These are phyloP conservation scores for Cheilosia vulpina DNA, from an alignment of 2,888 invertebrate species.

Conservation along the genomic window DNA sequence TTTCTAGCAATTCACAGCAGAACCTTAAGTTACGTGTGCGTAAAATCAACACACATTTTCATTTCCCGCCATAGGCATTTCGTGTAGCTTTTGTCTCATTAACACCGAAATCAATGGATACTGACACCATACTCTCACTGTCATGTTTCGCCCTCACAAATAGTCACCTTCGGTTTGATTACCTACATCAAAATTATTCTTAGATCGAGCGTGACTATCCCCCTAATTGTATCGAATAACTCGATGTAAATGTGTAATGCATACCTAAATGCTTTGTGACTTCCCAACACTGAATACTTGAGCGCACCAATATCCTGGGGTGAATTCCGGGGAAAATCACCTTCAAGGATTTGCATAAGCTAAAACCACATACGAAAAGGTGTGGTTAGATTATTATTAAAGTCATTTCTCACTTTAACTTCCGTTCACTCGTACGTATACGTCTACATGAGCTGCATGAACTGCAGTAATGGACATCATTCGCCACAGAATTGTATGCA, in stretches of 20 bases:
- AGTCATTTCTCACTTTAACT: conserved; percentile 47
- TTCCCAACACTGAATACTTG: background rate
- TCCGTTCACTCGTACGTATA: background rate
- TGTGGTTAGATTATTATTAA: conserved; percentile 39
- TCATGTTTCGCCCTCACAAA: background rate
- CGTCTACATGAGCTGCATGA: background rate
- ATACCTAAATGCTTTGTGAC: background rate
- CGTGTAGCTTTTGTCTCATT: too few relatives aligned
- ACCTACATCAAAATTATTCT: background rate
- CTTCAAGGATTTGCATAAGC: conserved; percentile 22
- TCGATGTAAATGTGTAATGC: background rate
- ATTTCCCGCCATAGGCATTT: too few relatives aligned
- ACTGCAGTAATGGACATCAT: conserved; percentile 20
- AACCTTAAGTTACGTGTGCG: too few relatives aligned
- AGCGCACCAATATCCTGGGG: background rate
- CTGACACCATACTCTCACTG: background rate
- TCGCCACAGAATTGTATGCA: background rate
- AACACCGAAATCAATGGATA: too few relatives aligned
- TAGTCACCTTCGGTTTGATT: background rate
- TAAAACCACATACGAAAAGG: background rate
- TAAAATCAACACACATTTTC: too few relatives aligned
- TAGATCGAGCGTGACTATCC: background rate
- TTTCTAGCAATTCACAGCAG: too few relatives aligned
- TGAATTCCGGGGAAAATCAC: background rate
- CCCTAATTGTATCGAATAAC: background rate